Evolutionary conservation across 2,797 vertebrate species (phyloP), one percentile per base, ranked within the genome.

Genomic region (Microctenopoma stevenorrisi): DNA sequence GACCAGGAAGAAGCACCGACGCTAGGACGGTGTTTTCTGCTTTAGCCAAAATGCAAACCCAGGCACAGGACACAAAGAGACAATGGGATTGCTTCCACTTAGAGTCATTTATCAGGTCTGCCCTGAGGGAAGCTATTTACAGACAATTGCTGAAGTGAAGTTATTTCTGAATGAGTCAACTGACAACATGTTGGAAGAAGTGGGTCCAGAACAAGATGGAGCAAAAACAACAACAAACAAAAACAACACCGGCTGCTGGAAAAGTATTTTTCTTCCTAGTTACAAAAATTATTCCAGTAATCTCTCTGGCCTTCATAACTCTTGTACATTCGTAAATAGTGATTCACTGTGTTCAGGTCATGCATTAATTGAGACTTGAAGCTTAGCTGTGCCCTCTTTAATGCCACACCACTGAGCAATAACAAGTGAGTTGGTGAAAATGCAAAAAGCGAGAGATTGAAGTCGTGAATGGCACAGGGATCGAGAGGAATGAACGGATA

Each of bases 401-500:
- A 70, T 53, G 51, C 38, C 38, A 66, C 57, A 14, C 26, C 60
- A 68, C 42, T 68, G 47, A 73, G 18, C 47, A 72, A 51, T 78
- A 65, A 83, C 54, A 64, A 88, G 69, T 30, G 64, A 75, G 62
- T 44, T 51, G 47, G 43, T 66, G 56, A 44, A 59, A 77, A 64
- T 70, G 46, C 42, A 35, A 63, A 30, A 48, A 69, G 60, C 37
- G 55, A 69, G 72, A 81, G 73, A 81, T 14, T 71, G 61, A 84
- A 71, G 78, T 72, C 69, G 67, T 37, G 63, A 79, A 69, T 62
- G 68, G 68, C 68, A 74, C 53, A 67, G 58, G 76, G 69, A 82
- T 81, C 18, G 42, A 78, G 69, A 74, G 81, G 58, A 77, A 72
- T 40, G 79, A 61, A 76, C 53, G 80, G 82, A 87, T 88, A 89